phyloP scores from a whole-genome alignment of 2,113 vertebrate species.

The Cynoglossus semilaevis region DNA sequence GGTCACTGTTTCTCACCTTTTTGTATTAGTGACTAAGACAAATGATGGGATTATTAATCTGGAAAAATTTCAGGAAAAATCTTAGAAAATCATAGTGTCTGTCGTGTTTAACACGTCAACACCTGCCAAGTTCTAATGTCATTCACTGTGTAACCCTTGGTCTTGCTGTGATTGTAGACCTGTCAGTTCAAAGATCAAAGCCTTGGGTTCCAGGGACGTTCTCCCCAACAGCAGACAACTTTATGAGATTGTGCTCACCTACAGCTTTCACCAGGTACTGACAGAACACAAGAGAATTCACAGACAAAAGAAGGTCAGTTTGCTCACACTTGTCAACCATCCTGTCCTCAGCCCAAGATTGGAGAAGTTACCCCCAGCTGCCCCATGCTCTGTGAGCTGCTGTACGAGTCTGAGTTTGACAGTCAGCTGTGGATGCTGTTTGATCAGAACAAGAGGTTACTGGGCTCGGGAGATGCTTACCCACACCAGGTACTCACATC shows the following conservation, averaged over 20 bases:
- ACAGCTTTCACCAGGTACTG: slow-evolving; percentile 92
- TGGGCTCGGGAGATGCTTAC: slow-evolving; percentile 97
- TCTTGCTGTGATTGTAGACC: slow-evolving; percentile 76
- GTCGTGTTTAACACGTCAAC: too few species aligned
- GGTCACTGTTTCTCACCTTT: too few species aligned
- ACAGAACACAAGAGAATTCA: background rate
- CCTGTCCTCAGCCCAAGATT: slow-evolving; percentile 85
- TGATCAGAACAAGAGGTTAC: slow-evolving; percentile 95
- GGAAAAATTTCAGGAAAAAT: too few species aligned
- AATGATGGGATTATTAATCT: too few species aligned
- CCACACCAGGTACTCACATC: slow-evolving; percentile 87
- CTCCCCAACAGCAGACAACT: slow-evolving; percentile 94
- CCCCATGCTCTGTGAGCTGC: slow-evolving; percentile 89
- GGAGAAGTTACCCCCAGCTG: slow-evolving; percentile 98
- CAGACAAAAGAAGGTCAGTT: background rate
- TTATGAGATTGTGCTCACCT: slow-evolving; percentile 92
- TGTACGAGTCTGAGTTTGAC: slow-evolving; percentile 98
- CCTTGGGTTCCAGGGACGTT: slow-evolving; percentile 88
- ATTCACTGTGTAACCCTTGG: background rate
- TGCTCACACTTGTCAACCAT: slow-evolving; percentile 14
- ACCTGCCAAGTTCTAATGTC: too few species aligned
- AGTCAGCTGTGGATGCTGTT: slow-evolving; percentile 98
- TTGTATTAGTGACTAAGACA: too few species aligned
- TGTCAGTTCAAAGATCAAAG: slow-evolving; percentile 88
- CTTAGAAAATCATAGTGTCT: too few species aligned